Evolutionary conservation across 2,888 invertebrate genomes (phyloP).

Genomic region (Gastrophysa polygoni): DNA sequence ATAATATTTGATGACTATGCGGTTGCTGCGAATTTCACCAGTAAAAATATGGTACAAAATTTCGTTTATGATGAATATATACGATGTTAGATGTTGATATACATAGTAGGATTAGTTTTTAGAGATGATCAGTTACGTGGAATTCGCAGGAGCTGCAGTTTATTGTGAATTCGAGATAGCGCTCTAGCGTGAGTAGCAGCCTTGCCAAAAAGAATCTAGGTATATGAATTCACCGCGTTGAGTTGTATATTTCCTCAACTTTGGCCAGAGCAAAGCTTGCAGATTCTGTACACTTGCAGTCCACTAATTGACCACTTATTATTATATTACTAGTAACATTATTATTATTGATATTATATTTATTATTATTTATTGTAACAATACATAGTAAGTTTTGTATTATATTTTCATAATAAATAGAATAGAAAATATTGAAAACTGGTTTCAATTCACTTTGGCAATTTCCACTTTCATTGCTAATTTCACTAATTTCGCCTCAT

Average conservation of each 20-base stretch:
- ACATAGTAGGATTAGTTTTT: slow-evolving; percentile 12
- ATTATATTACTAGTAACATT: slow-evolving; percentile 37
- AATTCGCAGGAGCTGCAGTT: slow-evolving; percentile 20
- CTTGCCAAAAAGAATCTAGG: slow-evolving; percentile 45
- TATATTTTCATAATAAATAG: slow-evolving; percentile 63
- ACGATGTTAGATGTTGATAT: slow-evolving; percentile 22
- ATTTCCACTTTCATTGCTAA: too few species aligned
- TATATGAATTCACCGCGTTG: slow-evolving; percentile 29
- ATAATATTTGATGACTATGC: slow-evolving; percentile 9
- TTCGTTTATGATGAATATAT: slow-evolving; percentile 17
- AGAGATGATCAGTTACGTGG: slow-evolving; percentile 9
- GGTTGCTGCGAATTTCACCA: slow-evolving; percentile 18
- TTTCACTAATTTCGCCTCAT: too few species aligned
- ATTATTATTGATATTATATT: slow-evolving; percentile 38
- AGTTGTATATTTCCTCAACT: slow-evolving; percentile 31
- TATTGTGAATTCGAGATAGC: slow-evolving; percentile 46
- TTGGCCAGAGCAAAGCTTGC: slow-evolving; percentile 50
- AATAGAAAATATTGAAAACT: slow-evolving; percentile 55
- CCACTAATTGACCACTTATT: slow-evolving; percentile 59
- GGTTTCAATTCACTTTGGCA: neutral
- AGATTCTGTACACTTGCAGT: slow-evolving; percentile 58
- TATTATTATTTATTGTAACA: slow-evolving; percentile 48
- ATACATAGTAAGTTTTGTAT: slow-evolving; percentile 61
- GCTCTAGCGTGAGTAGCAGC: slow-evolving; percentile 52
- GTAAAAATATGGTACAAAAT: slow-evolving; percentile 23